These are phyloP conservation scores for Napeogenes inachia DNA, from an alignment of 2,888 invertebrate genomes.

Conservation along the genomic window DNA sequence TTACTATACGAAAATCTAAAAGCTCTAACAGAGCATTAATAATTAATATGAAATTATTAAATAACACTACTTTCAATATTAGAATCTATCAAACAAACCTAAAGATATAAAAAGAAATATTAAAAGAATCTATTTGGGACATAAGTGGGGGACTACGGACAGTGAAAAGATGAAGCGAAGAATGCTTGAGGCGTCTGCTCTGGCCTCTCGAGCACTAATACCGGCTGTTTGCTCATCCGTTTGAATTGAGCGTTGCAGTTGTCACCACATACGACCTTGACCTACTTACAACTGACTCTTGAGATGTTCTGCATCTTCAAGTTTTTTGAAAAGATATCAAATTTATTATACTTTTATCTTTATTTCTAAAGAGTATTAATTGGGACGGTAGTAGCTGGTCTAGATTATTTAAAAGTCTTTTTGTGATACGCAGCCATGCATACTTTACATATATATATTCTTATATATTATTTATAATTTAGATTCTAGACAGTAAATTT, in stretches of 20 bases:
- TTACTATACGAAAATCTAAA: background rate
- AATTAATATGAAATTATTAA: too few species aligned
- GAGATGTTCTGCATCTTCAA: conserved; percentile 13
- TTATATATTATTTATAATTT: background rate
- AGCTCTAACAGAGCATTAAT: background rate
- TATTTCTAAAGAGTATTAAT: too few species aligned
- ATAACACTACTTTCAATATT: too few species aligned
- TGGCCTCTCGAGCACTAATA: conserved; percentile 27
- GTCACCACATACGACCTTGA: conserved; percentile 25
- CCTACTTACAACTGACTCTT: conserved; percentile 22
- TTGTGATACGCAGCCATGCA: too few species aligned
- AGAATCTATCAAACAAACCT: conserved; percentile 5
- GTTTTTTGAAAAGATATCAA: conserved; percentile 1
- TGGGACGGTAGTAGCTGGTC: too few species aligned
- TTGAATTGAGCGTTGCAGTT: conserved; percentile 26
- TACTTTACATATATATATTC: background rate
- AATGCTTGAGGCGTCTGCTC: conserved; percentile 19
- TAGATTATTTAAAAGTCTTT: too few species aligned
- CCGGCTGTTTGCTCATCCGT: conserved; percentile 28
- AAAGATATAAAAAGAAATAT: conserved; percentile 9
- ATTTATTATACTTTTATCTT: background rate
- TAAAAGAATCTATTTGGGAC: conserved; percentile 17
- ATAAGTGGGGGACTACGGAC: conserved; percentile 5
- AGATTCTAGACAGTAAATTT: background rate
- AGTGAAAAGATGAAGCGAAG: conserved; percentile 18